Base-by-base conservation (phyloP, 2,113 vertebrate genomes). In the Poeciliopsis turrubarensis region DNA sequence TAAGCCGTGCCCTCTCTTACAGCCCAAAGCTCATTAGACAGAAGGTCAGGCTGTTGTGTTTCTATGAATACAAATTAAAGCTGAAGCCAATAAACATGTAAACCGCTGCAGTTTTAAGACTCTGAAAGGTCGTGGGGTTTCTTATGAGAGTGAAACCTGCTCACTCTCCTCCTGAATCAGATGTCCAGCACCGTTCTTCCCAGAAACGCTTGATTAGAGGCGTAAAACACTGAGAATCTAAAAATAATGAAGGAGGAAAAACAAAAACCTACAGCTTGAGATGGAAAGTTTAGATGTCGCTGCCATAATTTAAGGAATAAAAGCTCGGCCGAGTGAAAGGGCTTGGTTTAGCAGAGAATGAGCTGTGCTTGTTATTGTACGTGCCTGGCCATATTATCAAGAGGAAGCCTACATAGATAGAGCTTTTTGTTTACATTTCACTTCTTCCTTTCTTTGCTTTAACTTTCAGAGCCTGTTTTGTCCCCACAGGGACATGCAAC, bases 361-460 rank as follows among this genome's bases (percentile, higher is more conserved):
- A 47, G 17, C 44, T 54, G 29, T 25, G 27, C 25, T 73, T 73
- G 60, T 64, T 64, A 31, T 72, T 64, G 2, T 15, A 72, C 31
- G 60, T 10, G 60, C 63, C 61, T 47, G 60, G 44, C 37, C 70
- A n/a, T 44, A 32, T 32, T 44, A 44, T 72, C 19, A 62, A 64
- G 29, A 47, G 71, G 71, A 73, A 73, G 30, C 22, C 60, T 22
- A 32, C 61, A n/a, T 1, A 73, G 39, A 64, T n/a, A 51, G 25
- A 73, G 29, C 39, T 64, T 47, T 73, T 63, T 72, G 61, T 64
- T 72, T 51, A 26, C 61, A 31, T 73, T 73, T 73, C 61, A 26
- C 71, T 64, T 64, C 71, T 64, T 73, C 71, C 71, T 29, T 37
- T 26, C 60, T 17, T 13, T 32, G 27, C 61, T 64, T 13, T 17